A percentile compares a stretch with the other conserved stretches of the same genome.
These are phyloP conservation scores for Pitangus sulphuratus DNA, from an alignment of 2,797 vertebrate genomes.

Conservation along the genomic window DNA sequence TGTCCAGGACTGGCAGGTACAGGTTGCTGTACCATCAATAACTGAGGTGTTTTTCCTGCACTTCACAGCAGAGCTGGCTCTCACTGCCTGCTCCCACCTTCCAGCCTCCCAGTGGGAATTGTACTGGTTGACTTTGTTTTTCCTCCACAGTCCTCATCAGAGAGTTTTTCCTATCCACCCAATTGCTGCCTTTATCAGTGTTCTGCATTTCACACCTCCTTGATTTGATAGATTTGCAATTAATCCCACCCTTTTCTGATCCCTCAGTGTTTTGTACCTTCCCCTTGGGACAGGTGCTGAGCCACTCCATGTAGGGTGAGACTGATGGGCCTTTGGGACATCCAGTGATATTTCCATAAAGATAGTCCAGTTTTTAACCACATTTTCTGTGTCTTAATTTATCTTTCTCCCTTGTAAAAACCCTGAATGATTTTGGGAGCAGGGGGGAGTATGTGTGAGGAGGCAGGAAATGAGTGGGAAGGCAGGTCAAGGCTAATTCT, in stretches of 20 bases:
- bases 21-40: neutral
- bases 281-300: neutral
- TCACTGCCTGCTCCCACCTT: neutral
- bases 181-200: neutral
- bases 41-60: neutral
- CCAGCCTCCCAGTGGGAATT: neutral
- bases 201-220: neutral
- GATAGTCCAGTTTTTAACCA: neutral
- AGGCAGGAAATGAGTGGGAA: neutral
- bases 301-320: rapidly evolving
- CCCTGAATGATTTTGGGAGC: neutral
- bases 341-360: neutral
- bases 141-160: rapidly evolving
- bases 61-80: neutral
- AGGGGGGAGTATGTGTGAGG: neutral
- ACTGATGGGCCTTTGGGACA: neutral
- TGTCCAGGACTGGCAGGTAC: neutral
- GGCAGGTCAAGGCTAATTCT: constrained; percentile 23
- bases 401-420: constrained; percentile 9
- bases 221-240: neutral
- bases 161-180: neutral
- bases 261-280: neutral
- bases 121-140: neutral
- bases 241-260: neutral
- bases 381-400: neutral